These are phyloP conservation scores for Cardinalis cardinalis DNA, from an alignment of 2,113 vertebrate species.

Conservation along the genomic window DNA sequence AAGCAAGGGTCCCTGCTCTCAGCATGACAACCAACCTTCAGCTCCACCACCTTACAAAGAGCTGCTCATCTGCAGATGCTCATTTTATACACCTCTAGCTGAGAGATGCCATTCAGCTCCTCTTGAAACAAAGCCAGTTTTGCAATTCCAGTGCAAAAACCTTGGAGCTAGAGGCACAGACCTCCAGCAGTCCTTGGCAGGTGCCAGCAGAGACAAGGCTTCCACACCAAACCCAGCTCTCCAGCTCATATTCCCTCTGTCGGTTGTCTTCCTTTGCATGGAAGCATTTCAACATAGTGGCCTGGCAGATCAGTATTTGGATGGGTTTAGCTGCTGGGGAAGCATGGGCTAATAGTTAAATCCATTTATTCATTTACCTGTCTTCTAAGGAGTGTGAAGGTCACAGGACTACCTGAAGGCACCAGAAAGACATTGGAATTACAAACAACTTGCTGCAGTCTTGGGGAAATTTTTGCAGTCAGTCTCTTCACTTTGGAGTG, in stretches of 20 bases:
- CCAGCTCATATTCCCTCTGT: neutral
- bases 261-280: neutral
- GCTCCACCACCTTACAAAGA: neutral
- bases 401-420: neutral
- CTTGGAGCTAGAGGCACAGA: fast-evolving
- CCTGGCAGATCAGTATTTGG: neutral
- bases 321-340: neutral
- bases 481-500: neutral
- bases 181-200: neutral
- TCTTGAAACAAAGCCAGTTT: neutral
- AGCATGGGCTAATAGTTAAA: neutral
- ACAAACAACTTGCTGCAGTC: neutral
- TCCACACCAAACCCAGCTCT: neutral
- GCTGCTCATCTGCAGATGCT: neutral
- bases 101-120: neutral
- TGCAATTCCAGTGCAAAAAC: neutral
- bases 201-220: neutral
- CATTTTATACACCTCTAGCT: fast-evolving
- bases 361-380: neutral
- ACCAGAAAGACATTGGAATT: fast-evolving
- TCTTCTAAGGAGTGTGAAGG: neutral
- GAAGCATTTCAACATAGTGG: neutral
- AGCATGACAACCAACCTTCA: neutral
- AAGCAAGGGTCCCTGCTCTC: neutral
- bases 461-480: neutral